Evolutionary conservation across 2,113 vertebrate species (phyloP), one percentile per base, ranked within the genome.

Genomic region (Columbina picui): DNA sequence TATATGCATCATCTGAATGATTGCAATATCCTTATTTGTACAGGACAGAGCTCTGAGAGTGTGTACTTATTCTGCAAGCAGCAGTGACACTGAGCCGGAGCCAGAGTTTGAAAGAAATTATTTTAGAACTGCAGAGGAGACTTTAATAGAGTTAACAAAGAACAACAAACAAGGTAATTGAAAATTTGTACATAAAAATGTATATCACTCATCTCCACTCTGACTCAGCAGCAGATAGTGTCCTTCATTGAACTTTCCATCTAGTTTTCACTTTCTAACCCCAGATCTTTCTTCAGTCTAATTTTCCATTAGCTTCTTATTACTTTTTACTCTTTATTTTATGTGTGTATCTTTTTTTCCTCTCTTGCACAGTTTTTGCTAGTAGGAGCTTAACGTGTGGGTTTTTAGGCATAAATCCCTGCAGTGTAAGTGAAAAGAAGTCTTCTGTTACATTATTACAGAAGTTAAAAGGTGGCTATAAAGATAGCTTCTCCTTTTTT

Each of bases 121-220:
- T 90, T 96, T 97, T 76, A 94, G 84, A 93, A 34, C 95, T 68
- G 79, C 95, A 95, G 85, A 93, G 87, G 94, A 96, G 85, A 96
- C 95, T 59, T 94, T 97, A 70, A 92, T 96, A 53, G 87, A 93
- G 87, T 63, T 97, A 89, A 89, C 91, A 91, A 97, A 97, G 91
- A 98, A 78, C 89, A 52, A 73, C 95, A 97, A 95, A 83, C 96
- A 93, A 98, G 97, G 97, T 98, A 97, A 97, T 56, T 53, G 81
- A 50, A 92, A 82, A 93, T 94, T 45, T 82, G 64, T 81, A 47
- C 61, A 15, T 45, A 41, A 91, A 90, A 73, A 39, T 47, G 8
- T 64, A 3, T 93, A 73, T 71, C 43, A 17, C 52, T 86, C 76
- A 84, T 94, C 60, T 70, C 55, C 61, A 39, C 84, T 57, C 63